phyloP scores from a whole-genome alignment of 2,797 vertebrate genomes.

The Peromyscus aztecus region DNA sequence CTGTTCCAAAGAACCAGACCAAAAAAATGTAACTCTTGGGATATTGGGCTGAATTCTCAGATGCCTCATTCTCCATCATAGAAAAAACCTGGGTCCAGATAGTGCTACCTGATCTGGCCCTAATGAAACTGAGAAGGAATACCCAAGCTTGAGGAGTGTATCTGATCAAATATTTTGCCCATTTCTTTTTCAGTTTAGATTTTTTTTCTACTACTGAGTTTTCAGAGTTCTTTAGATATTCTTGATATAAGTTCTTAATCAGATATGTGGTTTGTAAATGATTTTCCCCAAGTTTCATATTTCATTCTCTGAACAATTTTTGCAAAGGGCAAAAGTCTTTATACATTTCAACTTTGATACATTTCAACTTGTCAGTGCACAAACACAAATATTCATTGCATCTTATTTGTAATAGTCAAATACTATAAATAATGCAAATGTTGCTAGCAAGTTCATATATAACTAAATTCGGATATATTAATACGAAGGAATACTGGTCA shows the following conservation, averaged over 20 bases:
- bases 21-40: not conserved
- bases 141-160: not conserved
- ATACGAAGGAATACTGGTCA: not conserved
- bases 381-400: not conserved
- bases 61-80: not conserved
- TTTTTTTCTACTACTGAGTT: not conserved
- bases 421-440: constrained; percentile 17
- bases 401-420: constrained; percentile 12
- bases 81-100: not conserved
- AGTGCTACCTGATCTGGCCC: not conserved
- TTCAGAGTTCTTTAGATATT: not conserved
- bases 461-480: not conserved
- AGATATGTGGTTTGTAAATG: not conserved
- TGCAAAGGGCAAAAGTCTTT: not conserved
- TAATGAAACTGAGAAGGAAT: not conserved
- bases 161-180: not conserved
- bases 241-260: not conserved
- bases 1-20: not conserved
- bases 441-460: not conserved
- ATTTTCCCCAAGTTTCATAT: not conserved
- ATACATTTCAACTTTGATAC: not conserved
- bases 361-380: not conserved
- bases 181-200: not conserved
- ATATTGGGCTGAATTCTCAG: not conserved
- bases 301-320: constrained; percentile 43